These are phyloP conservation scores for Myrmophylax atrothorax DNA, from an alignment of 2,113 vertebrate genomes.

Conservation along the genomic window DNA sequence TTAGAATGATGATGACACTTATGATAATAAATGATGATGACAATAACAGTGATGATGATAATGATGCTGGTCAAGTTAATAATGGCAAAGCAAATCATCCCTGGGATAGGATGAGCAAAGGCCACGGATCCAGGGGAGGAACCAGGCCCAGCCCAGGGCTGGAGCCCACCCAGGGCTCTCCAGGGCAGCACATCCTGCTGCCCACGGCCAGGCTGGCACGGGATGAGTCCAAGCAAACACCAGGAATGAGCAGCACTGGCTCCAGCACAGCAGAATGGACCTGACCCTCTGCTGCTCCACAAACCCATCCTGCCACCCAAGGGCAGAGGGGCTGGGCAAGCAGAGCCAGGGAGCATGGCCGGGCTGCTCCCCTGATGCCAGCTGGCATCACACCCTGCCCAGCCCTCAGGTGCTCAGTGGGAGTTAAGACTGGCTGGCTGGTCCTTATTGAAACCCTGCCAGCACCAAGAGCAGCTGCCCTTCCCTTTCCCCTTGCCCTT, in stretches of 20 bases:
- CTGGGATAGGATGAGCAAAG: neutral
- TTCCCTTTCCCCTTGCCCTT: too few relatives aligned
- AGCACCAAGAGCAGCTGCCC: neutral
- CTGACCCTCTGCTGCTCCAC: rapidly evolving
- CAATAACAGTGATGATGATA: neutral
- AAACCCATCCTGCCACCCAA: neutral
- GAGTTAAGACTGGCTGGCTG: neutral
- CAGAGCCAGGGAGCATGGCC: rapidly evolving
- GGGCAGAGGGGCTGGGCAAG: neutral
- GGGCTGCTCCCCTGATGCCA: neutral
- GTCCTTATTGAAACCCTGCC: neutral
- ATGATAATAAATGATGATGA: neutral
- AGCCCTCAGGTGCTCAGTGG: neutral
- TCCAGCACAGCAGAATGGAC: neutral
- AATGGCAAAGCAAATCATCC: neutral
- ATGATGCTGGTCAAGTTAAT: neutral
- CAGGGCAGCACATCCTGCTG: neutral
- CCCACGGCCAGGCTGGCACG: rapidly evolving
- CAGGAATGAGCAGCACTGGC: neutral
- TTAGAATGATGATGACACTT: neutral
- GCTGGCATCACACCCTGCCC: neutral
- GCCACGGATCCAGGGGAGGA: neutral
- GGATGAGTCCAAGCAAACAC: neutral
- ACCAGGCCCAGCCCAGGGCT: neutral
- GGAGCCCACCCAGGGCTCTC: rapidly evolving